Evolutionary conservation across 2,888 invertebrate genomes (phyloP).

Genomic region (Sarcophaga subvicina): DNA sequence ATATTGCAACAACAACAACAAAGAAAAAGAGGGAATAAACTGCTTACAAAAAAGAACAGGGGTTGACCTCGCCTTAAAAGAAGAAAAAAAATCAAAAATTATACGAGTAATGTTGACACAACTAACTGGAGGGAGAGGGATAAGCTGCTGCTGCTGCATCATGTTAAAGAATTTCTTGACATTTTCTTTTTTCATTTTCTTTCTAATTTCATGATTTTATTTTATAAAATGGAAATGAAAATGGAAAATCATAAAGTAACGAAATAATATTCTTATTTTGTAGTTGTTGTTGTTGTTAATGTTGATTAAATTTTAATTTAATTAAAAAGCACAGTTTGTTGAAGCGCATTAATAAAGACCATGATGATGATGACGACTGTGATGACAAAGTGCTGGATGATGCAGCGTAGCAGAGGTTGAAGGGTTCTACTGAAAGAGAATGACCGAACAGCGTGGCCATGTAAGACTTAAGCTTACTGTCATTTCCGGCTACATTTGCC

Average conservation of each 20-base stretch:
- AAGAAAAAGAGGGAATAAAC: neutral
- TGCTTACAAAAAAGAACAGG: conserved; percentile 8
- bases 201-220: too few species aligned
- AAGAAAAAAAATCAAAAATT: too few species aligned
- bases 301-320: conserved; percentile 61
- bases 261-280: too few species aligned
- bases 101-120: too few species aligned
- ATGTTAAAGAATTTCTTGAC: too few species aligned
- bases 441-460: neutral
- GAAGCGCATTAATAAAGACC: conserved; percentile 27
- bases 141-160: too few species aligned
- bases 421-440: neutral
- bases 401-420: neutral
- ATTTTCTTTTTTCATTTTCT: too few species aligned
- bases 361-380: conserved; percentile 32
- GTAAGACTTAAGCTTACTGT: conserved; percentile 50
- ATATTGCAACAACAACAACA: neutral
- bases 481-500: conserved; percentile 51
- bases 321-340: conserved; percentile 49
- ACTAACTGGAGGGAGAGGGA: too few species aligned
- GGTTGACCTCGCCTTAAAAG: too few species aligned
- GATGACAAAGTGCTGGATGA: neutral
- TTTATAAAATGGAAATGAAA: too few species aligned
- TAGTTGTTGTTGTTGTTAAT: too few species aligned
- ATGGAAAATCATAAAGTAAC: too few species aligned